Conservation (phyloP, 1,140 invertebrate genomes). For the Drosophila sp. region DNA sequence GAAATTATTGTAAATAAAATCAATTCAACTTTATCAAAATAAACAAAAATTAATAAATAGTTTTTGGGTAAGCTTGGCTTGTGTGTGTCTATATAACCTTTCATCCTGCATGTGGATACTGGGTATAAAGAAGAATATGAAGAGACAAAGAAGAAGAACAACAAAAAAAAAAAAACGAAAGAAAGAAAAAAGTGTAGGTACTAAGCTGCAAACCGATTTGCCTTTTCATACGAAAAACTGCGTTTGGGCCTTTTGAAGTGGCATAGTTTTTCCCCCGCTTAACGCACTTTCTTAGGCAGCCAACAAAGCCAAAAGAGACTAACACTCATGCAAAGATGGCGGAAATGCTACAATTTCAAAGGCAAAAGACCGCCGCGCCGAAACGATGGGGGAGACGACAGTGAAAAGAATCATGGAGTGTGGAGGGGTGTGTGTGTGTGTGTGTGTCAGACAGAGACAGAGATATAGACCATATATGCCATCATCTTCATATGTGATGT, state of each 20-base stretch:
- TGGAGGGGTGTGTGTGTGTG: no score
- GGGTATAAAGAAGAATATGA: constrained; percentile 14
- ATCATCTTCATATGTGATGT: constrained; percentile 28
- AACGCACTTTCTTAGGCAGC: constrained; percentile 67
- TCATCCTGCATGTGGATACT: not conserved
- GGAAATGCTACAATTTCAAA: constrained; percentile 80
- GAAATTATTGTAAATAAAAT: no score
- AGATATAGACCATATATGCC: constrained; percentile 39
- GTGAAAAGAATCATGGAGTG: no score
- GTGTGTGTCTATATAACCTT: not conserved
- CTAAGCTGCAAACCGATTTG: constrained; percentile 63
- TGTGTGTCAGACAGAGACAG: constrained; percentile 25
- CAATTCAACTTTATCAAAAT: not conserved
- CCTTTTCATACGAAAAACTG: constrained; percentile 63
- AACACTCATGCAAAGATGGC: constrained; percentile 57
- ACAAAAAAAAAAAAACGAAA: not conserved
- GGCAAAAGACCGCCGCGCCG: constrained; percentile 56
- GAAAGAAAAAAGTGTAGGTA: constrained; percentile 1
- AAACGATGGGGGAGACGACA: no score
- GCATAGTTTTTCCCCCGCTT: constrained; percentile 69
- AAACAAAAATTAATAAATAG: no score
- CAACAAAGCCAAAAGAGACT: constrained; percentile 3
- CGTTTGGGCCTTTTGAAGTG: constrained; percentile 63
- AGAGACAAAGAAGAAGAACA: constrained; percentile 31
- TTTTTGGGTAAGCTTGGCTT: no score